Evolutionary conservation across 2,888 invertebrate genomes (phyloP).

Genomic region (Aphidoletes aphidimyza): DNA sequence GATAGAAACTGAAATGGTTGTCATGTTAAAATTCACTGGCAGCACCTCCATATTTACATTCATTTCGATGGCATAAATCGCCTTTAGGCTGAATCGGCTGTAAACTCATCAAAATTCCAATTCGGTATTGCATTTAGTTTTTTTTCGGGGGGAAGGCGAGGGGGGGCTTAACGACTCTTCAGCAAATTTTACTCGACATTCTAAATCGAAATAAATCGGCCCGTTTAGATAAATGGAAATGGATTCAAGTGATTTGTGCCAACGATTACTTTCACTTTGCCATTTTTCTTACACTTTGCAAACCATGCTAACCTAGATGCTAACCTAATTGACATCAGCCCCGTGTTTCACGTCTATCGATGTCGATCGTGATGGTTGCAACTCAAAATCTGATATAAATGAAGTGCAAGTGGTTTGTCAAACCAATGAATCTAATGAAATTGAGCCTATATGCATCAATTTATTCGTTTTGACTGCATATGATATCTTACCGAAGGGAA

Average conservation of each 20-base stretch:
- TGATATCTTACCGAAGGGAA: background rate
- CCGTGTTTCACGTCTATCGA: too few relatives aligned
- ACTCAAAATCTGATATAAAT: background rate
- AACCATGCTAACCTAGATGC: background rate
- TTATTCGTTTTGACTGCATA: constrained; percentile 7
- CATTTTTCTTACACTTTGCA: background rate
- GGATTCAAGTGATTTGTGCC: constrained; percentile 26
- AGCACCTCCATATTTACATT: background rate
- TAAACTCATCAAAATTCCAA: constrained; percentile 28
- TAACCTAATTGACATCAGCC: too few relatives aligned
- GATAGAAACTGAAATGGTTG: background rate
- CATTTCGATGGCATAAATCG: background rate
- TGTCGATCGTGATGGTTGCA: background rate
- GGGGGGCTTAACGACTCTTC: background rate
- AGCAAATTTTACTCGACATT: background rate
- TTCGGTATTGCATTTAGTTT: constrained; percentile 35
- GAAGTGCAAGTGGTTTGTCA: background rate
- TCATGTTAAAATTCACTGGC: background rate
- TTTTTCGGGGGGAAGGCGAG: too few relatives aligned
- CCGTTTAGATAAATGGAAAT: background rate
- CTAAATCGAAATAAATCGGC: background rate
- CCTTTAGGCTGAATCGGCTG: background rate
- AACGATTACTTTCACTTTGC: constrained; percentile 35
- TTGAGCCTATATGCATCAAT: background rate
- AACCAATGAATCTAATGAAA: background rate